Evolutionary conservation across 2,113 vertebrate species (phyloP).

Genomic region (Nesospiza acunhae): DNA sequence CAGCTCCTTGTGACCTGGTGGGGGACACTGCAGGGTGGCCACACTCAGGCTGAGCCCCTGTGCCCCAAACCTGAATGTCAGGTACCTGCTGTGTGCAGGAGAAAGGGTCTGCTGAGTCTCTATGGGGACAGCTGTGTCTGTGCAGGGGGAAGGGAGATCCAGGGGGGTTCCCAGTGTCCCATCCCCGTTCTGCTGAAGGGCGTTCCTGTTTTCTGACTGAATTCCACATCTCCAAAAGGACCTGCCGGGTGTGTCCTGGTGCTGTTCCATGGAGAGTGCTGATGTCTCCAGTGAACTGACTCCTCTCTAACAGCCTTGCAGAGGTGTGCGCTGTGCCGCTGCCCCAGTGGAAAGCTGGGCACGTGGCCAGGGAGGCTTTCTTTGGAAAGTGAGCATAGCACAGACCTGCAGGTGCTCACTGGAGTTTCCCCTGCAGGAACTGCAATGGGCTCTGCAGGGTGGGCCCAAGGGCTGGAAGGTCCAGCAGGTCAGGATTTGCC

Average conservation of each 20-base stretch:
- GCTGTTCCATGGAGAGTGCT: accelerated
- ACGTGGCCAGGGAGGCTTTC: background rate
- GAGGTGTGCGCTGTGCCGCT: background rate
- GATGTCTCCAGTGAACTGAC: background rate
- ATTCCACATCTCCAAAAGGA: background rate
- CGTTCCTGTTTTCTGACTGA: background rate
- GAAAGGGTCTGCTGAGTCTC: background rate
- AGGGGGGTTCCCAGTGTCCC: background rate
- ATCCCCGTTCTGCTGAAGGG: background rate
- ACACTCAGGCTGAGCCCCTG: background rate
- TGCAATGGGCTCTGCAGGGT: background rate
- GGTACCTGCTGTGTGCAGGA: background rate
- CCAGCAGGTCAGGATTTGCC: background rate
- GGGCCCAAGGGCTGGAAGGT: background rate
- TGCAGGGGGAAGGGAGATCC: accelerated
- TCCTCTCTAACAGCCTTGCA: background rate
- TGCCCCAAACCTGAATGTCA: background rate
- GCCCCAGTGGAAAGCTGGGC: background rate
- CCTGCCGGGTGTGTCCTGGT: background rate
- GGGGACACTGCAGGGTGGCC: background rate
- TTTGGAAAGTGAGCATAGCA: background rate
- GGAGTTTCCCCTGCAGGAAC: background rate
- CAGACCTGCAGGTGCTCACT: background rate
- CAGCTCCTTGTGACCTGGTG: background rate
- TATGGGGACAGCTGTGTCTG: background rate